phyloP scores from a whole-genome alignment of 2,797 vertebrate species.

The Xerus rutilus region DNA sequence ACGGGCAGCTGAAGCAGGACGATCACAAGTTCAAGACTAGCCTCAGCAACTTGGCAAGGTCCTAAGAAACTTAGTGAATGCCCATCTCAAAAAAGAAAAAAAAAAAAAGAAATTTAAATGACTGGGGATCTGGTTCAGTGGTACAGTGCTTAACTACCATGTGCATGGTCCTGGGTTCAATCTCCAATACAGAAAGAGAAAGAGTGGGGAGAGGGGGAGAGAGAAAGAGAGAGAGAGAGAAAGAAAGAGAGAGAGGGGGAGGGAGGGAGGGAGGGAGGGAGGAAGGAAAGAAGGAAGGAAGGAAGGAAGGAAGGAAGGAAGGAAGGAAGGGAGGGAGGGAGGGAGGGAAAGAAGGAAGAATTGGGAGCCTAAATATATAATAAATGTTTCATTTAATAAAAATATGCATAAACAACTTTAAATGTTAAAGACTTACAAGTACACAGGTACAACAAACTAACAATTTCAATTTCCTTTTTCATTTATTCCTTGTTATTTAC shows the following conservation, averaged over 20 bases:
- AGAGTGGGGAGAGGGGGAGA: too few relatives aligned
- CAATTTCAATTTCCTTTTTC: background rate
- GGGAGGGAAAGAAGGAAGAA: background rate
- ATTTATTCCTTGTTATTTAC: background rate
- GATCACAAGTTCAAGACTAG: background rate
- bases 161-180: background rate
- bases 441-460: background rate
- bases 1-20: background rate
- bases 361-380: background rate
- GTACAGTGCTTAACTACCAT: background rate
- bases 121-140: background rate
- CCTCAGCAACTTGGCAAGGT: background rate
- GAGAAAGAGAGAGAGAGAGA: too few relatives aligned
- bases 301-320: too few relatives aligned
- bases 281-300: too few relatives aligned
- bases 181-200: background rate
- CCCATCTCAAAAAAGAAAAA: background rate
- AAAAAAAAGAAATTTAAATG: background rate
- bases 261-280: too few relatives aligned
- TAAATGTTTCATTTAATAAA: conserved; percentile 36
- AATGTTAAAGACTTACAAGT: conserved; percentile 17
- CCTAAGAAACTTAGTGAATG: background rate
- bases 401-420: background rate
- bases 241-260: too few relatives aligned
- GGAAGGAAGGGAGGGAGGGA: too few relatives aligned